Evolutionary conservation across 1,140 invertebrate species (phyloP), one percentile per base, ranked within the genome.

Genomic region (Odontomachus brunneus): DNA sequence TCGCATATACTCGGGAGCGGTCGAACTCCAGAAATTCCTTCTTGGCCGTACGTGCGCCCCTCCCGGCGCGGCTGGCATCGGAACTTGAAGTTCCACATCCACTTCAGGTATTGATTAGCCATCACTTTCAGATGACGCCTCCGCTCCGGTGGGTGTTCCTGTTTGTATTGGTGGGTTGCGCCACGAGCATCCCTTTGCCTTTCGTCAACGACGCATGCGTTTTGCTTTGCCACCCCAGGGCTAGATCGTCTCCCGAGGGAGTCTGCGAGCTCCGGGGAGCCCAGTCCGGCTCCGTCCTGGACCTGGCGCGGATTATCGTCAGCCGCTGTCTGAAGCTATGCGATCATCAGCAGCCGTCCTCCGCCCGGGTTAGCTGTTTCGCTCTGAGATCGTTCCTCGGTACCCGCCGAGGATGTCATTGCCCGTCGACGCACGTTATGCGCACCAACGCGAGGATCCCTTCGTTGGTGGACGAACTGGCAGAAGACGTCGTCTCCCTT

Each of bases 91-190:
- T 76, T 72, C 72, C 63, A 62, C 86, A 83, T 87, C 74, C 59
- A 82, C 69, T 84, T 81, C 72, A 57, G 83, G 75, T 94, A 94
- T 94, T 93, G 93, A 94, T 94, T 94, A 93, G 87, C 92, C 91
- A 94, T 94, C 92, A 92, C 83, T 92, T 92, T 92, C 93, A 93
- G 92, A 92, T 92, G 90, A 91, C 89, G 92, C 90, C 87, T 88
- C 83, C 74, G 53, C 60, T 57, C 59, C 14, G 81, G 88, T 91
- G 92, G 91, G 90, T 92, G 91, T 92, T 87, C 83, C 89, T 89
- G 84, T 83, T 55, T 67, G 66, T 44, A 82, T 55, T 89, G 88
- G 85, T 90, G 90, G 91, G 90, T 89, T 48, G 87, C 88, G 87
- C 90, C 84, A 82, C 62, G 65, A 88, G 83, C 87, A 51, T 84